Conservation (phyloP, 2,888 invertebrate genomes). For the Drosophila testacea region DNA sequence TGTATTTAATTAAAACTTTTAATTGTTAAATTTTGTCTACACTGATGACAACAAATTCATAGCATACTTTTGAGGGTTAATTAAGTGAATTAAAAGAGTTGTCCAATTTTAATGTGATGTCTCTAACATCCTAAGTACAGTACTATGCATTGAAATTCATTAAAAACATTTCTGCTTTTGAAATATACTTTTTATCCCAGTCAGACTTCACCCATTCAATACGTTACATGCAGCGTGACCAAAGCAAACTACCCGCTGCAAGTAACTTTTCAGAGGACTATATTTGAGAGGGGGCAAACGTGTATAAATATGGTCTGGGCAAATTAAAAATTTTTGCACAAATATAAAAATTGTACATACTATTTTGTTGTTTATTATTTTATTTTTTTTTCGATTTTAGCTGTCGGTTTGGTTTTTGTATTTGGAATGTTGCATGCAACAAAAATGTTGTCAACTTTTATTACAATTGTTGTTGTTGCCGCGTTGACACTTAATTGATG, state of each 20-base stretch:
- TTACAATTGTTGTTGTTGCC: constrained; percentile 59
- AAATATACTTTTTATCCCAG: no score
- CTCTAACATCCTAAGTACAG: no score
- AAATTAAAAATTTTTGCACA: constrained; percentile 76
- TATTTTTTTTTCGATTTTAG: constrained; percentile 13
- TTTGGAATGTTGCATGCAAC: constrained; percentile 64
- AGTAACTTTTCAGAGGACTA: background rate
- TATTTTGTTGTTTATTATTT: constrained; percentile 7
- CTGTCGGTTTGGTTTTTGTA: constrained; percentile 31
- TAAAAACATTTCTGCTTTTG: no score
- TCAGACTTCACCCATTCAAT: no score
- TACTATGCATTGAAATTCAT: no score
- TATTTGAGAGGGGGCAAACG: background rate
- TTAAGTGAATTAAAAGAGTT: no score
- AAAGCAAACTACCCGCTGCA: background rate
- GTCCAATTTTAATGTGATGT: no score
- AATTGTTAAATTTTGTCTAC: no score
- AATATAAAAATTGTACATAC: constrained; percentile 69
- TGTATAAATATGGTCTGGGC: constrained; percentile 38
- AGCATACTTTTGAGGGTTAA: no score
- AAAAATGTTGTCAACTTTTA: constrained; percentile 76
- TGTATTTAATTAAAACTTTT: no score
- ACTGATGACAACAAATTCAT: no score
- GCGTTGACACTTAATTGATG: constrained; percentile 81
- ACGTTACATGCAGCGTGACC: no score